Evolutionary conservation across 2,113 vertebrate species (phyloP).

Genomic region (Dasyurus viverrinus): DNA sequence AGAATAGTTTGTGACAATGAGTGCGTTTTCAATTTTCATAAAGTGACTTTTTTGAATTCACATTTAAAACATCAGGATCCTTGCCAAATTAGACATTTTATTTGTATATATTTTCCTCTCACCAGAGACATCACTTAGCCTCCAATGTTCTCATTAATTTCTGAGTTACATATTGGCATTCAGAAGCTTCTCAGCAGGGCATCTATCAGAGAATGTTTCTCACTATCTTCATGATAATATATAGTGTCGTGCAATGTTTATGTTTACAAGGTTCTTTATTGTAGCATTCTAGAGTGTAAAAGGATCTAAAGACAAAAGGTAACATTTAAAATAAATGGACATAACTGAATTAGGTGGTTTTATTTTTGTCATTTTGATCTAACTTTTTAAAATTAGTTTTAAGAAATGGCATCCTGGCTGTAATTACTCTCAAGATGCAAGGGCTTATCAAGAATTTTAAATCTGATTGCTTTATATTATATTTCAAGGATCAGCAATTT

Average conservation of each 20-base stretch:
- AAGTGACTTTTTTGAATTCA: conserved; percentile 25
- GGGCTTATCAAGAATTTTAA: background rate
- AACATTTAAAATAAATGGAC: conserved; percentile 42
- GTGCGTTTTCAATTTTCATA: conserved; percentile 47
- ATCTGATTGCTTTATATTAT: background rate
- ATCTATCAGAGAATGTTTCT: conserved; percentile 24
- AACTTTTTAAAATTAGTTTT: background rate
- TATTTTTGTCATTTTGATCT: conserved; percentile 29
- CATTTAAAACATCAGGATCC: conserved; percentile 40
- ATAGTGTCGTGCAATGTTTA: conserved; percentile 72
- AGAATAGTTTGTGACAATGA: conserved; percentile 18
- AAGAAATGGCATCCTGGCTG: conserved; percentile 11
- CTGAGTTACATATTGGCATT: conserved; percentile 65
- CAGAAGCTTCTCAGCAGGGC: conserved; percentile 62
- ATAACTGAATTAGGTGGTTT: conserved; percentile 39
- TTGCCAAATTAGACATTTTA: conserved; percentile 35
- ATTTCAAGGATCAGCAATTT: background rate
- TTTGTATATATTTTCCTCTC: background rate
- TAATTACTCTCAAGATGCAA: conserved; percentile 35
- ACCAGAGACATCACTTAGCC: conserved; percentile 27
- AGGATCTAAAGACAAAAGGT: conserved; percentile 41
- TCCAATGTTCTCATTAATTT: conserved; percentile 72
- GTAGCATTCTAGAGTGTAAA: conserved; percentile 30
- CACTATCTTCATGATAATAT: conserved; percentile 49
- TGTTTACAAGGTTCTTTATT: conserved; percentile 52